These are phyloP conservation scores for Eupithecia abbreviata DNA, from an alignment of 2,888 invertebrate genomes.

Conservation along the genomic window DNA sequence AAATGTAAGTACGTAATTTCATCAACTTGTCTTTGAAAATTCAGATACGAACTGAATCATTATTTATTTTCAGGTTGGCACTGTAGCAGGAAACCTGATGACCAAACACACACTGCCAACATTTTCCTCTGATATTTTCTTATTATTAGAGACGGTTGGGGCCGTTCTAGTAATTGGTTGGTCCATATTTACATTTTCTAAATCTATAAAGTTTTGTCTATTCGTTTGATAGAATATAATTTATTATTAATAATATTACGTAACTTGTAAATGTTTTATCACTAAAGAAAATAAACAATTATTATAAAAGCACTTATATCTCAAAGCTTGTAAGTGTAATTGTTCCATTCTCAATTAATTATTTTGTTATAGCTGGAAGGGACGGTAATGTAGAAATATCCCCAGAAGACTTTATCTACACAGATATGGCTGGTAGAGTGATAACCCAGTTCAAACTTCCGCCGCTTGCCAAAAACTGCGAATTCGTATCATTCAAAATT, in stretches of 20 bases:
- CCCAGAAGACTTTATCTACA: constrained; percentile 60
- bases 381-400: constrained; percentile 51
- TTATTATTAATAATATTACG: neutral
- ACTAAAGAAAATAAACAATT: neutral
- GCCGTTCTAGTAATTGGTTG: constrained; percentile 81
- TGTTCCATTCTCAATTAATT: neutral
- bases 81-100: constrained; percentile 87
- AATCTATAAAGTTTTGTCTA: too few relatives aligned
- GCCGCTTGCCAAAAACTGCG: constrained; percentile 56
- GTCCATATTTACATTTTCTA: constrained; percentile 28
- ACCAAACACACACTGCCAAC: constrained; percentile 84
- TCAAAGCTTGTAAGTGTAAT: too few relatives aligned
- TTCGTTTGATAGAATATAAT: neutral
- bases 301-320: neutral
- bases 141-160: constrained; percentile 82
- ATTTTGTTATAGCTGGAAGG: constrained; percentile 46
- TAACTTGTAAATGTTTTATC: too few relatives aligned
- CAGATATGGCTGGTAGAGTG: constrained; percentile 65
- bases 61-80: constrained; percentile 76
- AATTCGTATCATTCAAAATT: constrained; percentile 72
- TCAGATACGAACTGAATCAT: neutral
- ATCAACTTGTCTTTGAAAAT: neutral
- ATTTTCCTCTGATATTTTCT: constrained; percentile 87
- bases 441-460: constrained; percentile 63
- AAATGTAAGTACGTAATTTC: constrained; percentile 82